Conservation (phyloP, 2,113 vertebrate species). For the Genyomyrus donnyi region DNA sequence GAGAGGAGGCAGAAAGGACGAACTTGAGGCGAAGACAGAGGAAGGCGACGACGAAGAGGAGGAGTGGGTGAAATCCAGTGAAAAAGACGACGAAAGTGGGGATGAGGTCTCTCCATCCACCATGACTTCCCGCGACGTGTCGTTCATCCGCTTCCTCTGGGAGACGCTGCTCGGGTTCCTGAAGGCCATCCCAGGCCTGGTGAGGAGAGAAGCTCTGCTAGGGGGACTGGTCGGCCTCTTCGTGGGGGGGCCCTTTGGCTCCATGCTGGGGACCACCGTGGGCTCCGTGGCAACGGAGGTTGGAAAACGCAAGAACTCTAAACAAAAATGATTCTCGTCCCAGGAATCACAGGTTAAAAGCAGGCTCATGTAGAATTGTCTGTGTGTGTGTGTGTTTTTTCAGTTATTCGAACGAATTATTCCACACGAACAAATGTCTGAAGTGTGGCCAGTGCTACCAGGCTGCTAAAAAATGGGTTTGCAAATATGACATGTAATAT, state of each 20-base stretch:
- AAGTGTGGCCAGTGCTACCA: background rate
- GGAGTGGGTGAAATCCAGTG: conserved; percentile 36
- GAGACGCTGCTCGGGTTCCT: conserved; percentile 47
- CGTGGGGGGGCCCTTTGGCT: conserved; percentile 54
- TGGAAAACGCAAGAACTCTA: conserved; percentile 49
- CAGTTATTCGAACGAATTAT: background rate
- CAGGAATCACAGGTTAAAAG: background rate
- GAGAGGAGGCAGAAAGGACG: conserved; percentile 9
- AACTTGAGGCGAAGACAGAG: background rate
- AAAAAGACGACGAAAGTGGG: conserved; percentile 45
- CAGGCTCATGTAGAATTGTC: background rate
- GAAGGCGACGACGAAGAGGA: background rate
- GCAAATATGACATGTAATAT: background rate
- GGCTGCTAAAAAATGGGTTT: background rate
- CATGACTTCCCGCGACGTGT: background rate
- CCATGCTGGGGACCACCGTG: conserved; percentile 56
- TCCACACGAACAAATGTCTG: background rate
- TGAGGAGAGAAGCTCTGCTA: conserved; percentile 54
- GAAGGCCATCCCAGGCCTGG: conserved; percentile 38
- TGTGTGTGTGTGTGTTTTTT: background rate
- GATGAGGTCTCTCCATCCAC: conserved; percentile 29
- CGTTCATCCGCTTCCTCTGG: conserved; percentile 47
- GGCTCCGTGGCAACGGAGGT: conserved; percentile 63
- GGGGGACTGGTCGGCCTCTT: conserved; percentile 59
- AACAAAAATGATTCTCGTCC: conserved; percentile 15